phyloP scores from a whole-genome alignment of 2,888 invertebrate genomes.

The Dicyrtoma fusca region DNA sequence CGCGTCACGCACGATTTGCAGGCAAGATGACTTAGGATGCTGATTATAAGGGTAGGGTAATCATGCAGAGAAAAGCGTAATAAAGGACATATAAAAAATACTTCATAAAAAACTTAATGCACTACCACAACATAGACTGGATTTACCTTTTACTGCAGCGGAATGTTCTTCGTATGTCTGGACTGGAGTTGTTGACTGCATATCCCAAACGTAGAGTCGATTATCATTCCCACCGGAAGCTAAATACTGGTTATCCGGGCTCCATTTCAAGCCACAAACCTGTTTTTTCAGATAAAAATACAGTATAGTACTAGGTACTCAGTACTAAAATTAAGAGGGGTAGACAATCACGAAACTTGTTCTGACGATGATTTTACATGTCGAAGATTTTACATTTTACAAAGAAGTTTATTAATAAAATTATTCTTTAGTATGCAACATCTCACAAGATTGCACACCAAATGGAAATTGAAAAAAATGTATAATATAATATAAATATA shows the following conservation, averaged over 20 bases:
- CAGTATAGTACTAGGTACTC: constrained; percentile 17
- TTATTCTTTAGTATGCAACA: not conserved
- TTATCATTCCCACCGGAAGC: constrained; percentile 99
- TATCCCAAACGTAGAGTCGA: constrained; percentile 87
- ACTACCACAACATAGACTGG: constrained; percentile 16
- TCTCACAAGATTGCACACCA: not conserved
- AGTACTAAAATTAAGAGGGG: constrained; percentile 5
- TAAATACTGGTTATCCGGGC: constrained; percentile 93
- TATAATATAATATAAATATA: not conserved
- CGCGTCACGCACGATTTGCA: not conserved
- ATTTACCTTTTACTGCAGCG: constrained; percentile 81
- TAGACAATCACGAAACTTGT: constrained; percentile 14
- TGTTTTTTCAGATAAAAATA: constrained; percentile 50
- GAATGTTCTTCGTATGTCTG: constrained; percentile 96
- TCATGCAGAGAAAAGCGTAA: not conserved
- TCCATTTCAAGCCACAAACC: constrained; percentile 96
- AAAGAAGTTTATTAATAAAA: not conserved
- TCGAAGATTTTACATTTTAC: not conserved
- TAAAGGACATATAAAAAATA: not conserved
- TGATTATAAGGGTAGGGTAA: not conserved
- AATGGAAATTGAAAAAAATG: too few relatives aligned
- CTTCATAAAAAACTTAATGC: not conserved
- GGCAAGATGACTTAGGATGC: not conserved
- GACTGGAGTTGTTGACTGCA: constrained; percentile 83
- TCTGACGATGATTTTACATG: not conserved